Evolutionary conservation across 1,140 invertebrate genomes (phyloP).

Genomic region (Leptonema lineaticorne): DNA sequence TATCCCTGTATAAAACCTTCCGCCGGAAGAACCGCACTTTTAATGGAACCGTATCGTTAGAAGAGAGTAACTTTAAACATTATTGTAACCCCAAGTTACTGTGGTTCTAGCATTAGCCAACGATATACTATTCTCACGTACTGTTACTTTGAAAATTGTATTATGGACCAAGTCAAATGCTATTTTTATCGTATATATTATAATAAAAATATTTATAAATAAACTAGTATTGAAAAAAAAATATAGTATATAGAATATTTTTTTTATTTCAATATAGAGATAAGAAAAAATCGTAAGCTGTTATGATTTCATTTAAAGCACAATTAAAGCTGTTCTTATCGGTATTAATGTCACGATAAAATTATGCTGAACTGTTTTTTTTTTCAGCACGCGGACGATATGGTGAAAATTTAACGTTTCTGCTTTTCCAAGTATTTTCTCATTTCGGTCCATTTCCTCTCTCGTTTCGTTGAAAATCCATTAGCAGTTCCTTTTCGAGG

Average conservation of each 20-base stretch:
- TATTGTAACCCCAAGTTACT: conserved; percentile 5
- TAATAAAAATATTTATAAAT: too few relatives aligned
- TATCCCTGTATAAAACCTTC: conserved; percentile 26
- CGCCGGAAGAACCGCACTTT: not conserved
- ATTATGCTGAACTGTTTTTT: conserved; percentile 13
- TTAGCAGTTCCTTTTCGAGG: not conserved
- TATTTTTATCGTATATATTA: too few relatives aligned
- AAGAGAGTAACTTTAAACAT: not conserved
- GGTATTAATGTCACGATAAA: conserved; percentile 1
- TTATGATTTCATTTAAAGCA: not conserved
- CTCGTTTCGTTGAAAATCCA: not conserved
- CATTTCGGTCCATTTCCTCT: conserved; percentile 13
- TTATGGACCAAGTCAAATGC: too few relatives aligned
- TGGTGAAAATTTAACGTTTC: conserved; percentile 10
- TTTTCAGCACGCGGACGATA: conserved; percentile 3
- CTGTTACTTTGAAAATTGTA: too few relatives aligned
- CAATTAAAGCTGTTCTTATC: conserved; percentile 4
- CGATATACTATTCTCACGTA: too few relatives aligned
- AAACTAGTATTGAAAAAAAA: too few relatives aligned
- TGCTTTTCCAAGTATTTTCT: not conserved
- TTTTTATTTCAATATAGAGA: too few relatives aligned
- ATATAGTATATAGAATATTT: too few relatives aligned
- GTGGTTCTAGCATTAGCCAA: too few relatives aligned
- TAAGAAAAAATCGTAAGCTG: too few relatives aligned
- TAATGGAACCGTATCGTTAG: conserved; percentile 16